These are phyloP conservation scores for Nannoperca australis DNA, from an alignment of 2,797 vertebrate genomes.

Conservation along the genomic window DNA sequence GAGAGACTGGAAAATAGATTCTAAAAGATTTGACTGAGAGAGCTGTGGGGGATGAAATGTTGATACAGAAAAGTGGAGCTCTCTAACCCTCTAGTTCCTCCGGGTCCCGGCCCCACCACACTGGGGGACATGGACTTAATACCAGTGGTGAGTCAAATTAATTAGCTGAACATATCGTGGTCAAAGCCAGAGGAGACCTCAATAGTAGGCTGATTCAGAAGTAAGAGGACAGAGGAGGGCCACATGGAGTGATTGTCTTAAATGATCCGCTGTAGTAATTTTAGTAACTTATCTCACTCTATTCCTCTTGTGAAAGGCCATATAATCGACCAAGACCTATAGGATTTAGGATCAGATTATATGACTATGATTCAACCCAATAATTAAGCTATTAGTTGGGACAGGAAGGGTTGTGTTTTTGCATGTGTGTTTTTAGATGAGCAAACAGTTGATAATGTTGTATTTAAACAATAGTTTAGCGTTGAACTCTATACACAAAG, in stretches of 20 bases:
- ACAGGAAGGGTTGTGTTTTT: neutral
- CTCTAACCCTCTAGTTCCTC: slow-evolving; percentile 36
- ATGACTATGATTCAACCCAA: slow-evolving; percentile 17
- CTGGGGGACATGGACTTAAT: slow-evolving; percentile 45
- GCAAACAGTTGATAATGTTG: neutral
- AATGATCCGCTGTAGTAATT: slow-evolving; percentile 60
- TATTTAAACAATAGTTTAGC: slow-evolving; percentile 7
- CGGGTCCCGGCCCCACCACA: slow-evolving; percentile 48
- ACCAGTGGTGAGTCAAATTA: slow-evolving; percentile 67
- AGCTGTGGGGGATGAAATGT: slow-evolving; percentile 23
- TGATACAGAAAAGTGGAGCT: slow-evolving; percentile 28
- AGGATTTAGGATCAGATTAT: slow-evolving; percentile 29
- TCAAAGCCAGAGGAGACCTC: slow-evolving; percentile 51
- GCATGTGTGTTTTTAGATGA: neutral
- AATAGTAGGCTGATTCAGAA: slow-evolving; percentile 34
- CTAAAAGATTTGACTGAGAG: slow-evolving; percentile 19
- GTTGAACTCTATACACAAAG: neutral
- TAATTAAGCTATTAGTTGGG: neutral
- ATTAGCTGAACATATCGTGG: slow-evolving; percentile 67
- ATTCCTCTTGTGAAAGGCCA: slow-evolving; percentile 21
- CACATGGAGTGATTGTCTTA: slow-evolving; percentile 58
- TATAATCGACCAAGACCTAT: slow-evolving; percentile 5
- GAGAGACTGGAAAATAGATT: slow-evolving; percentile 41
- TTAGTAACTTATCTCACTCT: slow-evolving; percentile 56
- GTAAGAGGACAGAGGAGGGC: slow-evolving; percentile 37